A percentile compares a stretch with the other conserved stretches of the same genome.
These are phyloP conservation scores for Hepsetus odoe DNA, from an alignment of 2,113 vertebrate species.

Conservation along the genomic window DNA sequence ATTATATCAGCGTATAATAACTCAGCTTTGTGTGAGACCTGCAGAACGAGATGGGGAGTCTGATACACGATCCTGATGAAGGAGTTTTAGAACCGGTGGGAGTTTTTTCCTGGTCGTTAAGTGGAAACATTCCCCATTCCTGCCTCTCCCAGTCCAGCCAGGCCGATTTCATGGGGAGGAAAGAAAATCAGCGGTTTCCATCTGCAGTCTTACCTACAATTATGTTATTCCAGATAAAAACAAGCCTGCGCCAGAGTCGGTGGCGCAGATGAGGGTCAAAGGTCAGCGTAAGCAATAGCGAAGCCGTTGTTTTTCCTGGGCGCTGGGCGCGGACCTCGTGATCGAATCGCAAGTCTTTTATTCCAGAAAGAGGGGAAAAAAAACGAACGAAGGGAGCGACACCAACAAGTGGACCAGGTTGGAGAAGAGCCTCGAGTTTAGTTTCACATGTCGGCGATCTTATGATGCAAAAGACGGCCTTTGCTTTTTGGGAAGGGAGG, in stretches of 20 bases:
- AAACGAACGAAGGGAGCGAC: neutral
- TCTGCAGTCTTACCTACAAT: slow-evolving; percentile 56
- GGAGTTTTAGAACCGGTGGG: neutral
- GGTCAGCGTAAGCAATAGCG: slow-evolving; percentile 59
- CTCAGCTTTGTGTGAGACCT: neutral
- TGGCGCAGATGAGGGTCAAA: slow-evolving; percentile 54
- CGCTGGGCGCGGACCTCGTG: slow-evolving; percentile 65
- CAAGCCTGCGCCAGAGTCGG: slow-evolving; percentile 59
- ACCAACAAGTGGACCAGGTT: neutral
- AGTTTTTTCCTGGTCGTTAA: neutral
- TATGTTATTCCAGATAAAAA: slow-evolving; percentile 70
- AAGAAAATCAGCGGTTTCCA: neutral
- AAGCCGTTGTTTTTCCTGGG: slow-evolving; percentile 72
- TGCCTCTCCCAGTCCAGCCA: neutral
- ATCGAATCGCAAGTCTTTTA: no score
- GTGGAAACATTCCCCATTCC: neutral
- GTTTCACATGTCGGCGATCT: slow-evolving; percentile 72
- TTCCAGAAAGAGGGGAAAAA: no score
- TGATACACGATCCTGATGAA: neutral
- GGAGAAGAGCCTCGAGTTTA: slow-evolving; percentile 54
- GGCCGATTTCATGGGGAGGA: neutral
- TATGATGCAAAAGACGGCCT: slow-evolving; percentile 65
- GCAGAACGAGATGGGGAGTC: neutral
- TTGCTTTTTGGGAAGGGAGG: no score
- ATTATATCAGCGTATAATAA: neutral